Conservation (phyloP, 2,888 invertebrate genomes). For the Cremastinae sp. region DNA sequence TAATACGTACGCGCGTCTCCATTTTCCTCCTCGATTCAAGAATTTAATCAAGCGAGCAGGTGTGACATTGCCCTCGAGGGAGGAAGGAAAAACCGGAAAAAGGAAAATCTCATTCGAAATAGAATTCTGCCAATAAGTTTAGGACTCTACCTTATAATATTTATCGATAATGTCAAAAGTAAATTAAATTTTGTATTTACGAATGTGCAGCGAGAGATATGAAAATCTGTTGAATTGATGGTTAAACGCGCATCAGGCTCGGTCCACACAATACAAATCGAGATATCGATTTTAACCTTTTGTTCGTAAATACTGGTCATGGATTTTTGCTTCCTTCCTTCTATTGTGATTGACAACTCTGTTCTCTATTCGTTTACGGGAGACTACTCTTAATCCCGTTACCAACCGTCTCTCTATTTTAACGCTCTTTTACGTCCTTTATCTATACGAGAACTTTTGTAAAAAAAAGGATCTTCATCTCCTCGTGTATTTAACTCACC, state of each 20-base stretch:
- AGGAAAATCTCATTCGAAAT: conserved; percentile 33
- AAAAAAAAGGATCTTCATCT: neutral
- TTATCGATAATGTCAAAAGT: conserved; percentile 45
- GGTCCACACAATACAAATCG: conserved; percentile 28
- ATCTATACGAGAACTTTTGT: too few relatives aligned
- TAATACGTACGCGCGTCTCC: neutral
- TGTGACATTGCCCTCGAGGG: neutral
- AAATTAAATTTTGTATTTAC: conserved; percentile 28
- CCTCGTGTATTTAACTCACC: conserved; percentile 69
- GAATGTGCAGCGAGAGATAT: conserved; percentile 8
- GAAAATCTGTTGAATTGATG: conserved; percentile 17
- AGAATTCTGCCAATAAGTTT: conserved; percentile 20
- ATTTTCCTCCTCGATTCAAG: conserved; percentile 9
- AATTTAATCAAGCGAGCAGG: conserved; percentile 37
- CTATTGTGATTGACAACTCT: conserved; percentile 27
- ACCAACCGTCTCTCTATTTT: too few relatives aligned
- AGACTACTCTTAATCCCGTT: neutral
- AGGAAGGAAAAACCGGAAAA: neutral
- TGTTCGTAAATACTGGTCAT: conserved; percentile 43
- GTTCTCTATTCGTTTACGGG: too few relatives aligned
- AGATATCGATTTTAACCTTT: conserved; percentile 44
- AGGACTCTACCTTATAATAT: conserved; percentile 33
- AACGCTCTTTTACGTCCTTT: too few relatives aligned
- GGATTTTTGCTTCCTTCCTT: neutral
- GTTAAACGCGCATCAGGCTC: conserved; percentile 33